Evolutionary conservation across 2,113 vertebrate genomes (phyloP).

Genomic region (Myotis brandtii): DNA sequence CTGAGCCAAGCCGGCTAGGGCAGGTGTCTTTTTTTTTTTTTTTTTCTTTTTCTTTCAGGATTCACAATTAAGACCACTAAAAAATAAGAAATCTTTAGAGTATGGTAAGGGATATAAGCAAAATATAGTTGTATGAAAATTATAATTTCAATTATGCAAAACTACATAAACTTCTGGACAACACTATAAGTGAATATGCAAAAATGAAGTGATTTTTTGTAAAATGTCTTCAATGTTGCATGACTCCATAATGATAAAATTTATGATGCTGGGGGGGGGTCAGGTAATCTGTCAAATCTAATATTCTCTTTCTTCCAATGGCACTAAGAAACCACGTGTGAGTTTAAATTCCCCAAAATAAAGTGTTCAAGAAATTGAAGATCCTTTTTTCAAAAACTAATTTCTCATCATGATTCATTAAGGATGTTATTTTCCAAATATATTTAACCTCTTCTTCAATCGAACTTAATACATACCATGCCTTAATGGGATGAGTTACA

Average conservation of each 20-base stretch:
- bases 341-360: not conserved
- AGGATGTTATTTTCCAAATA: not conserved
- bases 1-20: too few relatives aligned
- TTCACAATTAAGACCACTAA: slow-evolving; percentile 7
- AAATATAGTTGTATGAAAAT: slow-evolving; percentile 46
- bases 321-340: not conserved
- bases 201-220: not conserved
- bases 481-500: not conserved
- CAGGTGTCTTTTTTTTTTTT: not conserved
- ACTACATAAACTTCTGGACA: not conserved
- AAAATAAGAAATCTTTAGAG: not conserved
- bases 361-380: not conserved
- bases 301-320: not conserved
- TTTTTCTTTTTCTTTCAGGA: not conserved
- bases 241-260: not conserved
- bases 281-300: not conserved
- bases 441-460: not conserved
- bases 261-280: not conserved
- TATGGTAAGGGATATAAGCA: not conserved
- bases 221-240: not conserved
- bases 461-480: not conserved
- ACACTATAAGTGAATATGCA: not conserved
- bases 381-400: slow-evolving; percentile 13
- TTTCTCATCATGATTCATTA: not conserved
- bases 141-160: not conserved